Evolutionary conservation across 2,888 invertebrate species (phyloP).

Genomic region (Aplocera efformata): DNA sequence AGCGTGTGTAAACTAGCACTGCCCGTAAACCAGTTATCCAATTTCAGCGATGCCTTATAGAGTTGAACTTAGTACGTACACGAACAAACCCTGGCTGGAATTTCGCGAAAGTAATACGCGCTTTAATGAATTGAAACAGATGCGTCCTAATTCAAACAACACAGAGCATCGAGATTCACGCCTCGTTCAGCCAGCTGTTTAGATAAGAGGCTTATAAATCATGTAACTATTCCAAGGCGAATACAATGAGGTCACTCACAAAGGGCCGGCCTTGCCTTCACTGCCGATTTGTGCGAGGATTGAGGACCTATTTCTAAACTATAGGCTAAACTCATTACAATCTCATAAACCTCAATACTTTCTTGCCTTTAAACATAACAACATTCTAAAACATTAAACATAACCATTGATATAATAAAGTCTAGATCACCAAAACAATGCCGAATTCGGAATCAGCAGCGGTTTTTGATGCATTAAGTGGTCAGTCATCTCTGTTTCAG

Average conservation of each 20-base stretch:
- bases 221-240: conserved; percentile 77
- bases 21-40: conserved; percentile 35
- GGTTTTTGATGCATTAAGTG: conserved; percentile 66
- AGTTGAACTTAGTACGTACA: conserved; percentile 9
- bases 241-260: conserved; percentile 71
- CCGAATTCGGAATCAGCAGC: conserved; percentile 46
- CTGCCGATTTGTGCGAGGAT: conserved; percentile 58
- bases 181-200: conserved; percentile 51
- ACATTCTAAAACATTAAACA: too few species aligned
- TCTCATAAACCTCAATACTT: too few species aligned
- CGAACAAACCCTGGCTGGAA: conserved; percentile 4
- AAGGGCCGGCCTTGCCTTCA: conserved; percentile 72
- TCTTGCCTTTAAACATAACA: too few species aligned
- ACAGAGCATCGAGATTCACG: conserved; percentile 41
- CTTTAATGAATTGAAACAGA: conserved; percentile 24
- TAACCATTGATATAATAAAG: too few species aligned
- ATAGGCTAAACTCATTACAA: conserved; percentile 16
- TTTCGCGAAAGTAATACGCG: conserved; percentile 16
- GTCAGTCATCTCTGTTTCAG: conserved; percentile 64
- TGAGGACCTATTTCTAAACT: conserved; percentile 51
- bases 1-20: conserved; percentile 30
- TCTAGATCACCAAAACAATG: conserved; percentile 22
- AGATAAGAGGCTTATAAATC: conserved; percentile 67
- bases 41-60: conserved; percentile 28
- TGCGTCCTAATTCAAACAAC: conserved; percentile 34